phyloP scores from a whole-genome alignment of 2,888 invertebrate genomes.

The Pandemis cinnamomeana region DNA sequence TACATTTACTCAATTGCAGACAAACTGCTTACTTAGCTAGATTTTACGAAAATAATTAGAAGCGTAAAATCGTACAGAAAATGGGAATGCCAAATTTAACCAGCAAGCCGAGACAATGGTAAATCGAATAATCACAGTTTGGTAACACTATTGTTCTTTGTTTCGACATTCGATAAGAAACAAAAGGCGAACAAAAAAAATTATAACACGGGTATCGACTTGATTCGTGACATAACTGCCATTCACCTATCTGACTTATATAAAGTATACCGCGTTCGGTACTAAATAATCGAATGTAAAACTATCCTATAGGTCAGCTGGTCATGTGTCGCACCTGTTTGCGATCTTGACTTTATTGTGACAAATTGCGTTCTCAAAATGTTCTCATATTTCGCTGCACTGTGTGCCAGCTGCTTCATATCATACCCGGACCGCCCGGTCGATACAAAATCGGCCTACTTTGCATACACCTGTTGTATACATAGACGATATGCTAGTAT shows the following conservation, averaged over 20 bases:
- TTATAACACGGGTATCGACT: constrained; percentile 29
- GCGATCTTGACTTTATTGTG: neutral
- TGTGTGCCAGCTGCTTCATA: constrained; percentile 23
- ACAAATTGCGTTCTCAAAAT: constrained; percentile 6
- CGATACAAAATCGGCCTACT: constrained; percentile 37
- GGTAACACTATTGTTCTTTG: constrained; percentile 49
- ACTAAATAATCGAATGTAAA: constrained; percentile 6
- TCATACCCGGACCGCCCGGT: constrained; percentile 34
- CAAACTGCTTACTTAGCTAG: neutral
- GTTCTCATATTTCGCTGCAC: constrained; percentile 17
- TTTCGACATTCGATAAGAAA: constrained; percentile 46
- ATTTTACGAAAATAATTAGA: neutral
- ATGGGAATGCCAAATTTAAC: constrained; percentile 21
- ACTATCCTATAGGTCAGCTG: constrained; percentile 13
- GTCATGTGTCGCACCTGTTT: constrained; percentile 12
- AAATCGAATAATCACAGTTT: constrained; percentile 40
- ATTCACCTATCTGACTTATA: constrained; percentile 36
- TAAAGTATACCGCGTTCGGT: constrained; percentile 25
- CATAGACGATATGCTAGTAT: constrained; percentile 7
- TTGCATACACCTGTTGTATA: constrained; percentile 33
- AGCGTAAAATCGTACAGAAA: constrained; percentile 25
- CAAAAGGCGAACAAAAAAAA: constrained; percentile 40
- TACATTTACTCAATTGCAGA: neutral
- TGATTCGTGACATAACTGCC: constrained; percentile 39
- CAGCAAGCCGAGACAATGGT: constrained; percentile 33